Evolutionary conservation across 2,797 vertebrate genomes (phyloP).

Genomic region (Pangasius larnaudii): DNA sequence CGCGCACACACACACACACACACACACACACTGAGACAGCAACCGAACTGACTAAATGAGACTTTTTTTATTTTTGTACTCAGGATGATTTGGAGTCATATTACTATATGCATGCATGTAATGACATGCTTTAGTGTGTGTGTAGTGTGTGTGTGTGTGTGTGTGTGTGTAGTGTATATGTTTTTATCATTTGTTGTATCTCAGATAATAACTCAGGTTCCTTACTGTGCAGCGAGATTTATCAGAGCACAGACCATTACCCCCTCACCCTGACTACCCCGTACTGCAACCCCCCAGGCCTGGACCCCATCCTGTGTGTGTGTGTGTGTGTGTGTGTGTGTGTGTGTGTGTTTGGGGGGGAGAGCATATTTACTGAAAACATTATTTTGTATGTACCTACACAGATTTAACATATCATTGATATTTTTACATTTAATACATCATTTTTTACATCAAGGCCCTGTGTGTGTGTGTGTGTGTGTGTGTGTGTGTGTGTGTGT

Average conservation of each 20-base stretch:
- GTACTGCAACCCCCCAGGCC: conserved; percentile 1
- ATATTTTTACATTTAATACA: not conserved
- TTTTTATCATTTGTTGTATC: conserved; percentile 71
- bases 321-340: conserved; percentile 43
- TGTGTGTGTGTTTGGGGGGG: conserved; percentile 49
- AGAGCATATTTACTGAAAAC: not conserved
- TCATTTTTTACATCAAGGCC: not conserved
- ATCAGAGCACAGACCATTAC: conserved; percentile 27
- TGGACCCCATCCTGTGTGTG: conserved; percentile 26
- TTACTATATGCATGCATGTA: not conserved
- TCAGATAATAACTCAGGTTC: conserved; percentile 73
- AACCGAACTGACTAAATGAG: not conserved
- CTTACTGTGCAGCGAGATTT: conserved; percentile 64
- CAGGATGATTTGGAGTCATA: not conserved
- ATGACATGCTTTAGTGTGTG: not conserved
- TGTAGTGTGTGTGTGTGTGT: conserved; percentile 20
- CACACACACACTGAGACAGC: not conserved
- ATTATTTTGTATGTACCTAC: not conserved
- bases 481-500: not conserved
- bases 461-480: not conserved
- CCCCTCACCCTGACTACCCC: conserved; percentile 10
- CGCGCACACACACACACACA: not conserved
- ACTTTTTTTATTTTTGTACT: not conserved
- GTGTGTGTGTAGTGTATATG: not conserved
- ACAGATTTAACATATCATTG: not conserved